These are phyloP conservation scores for Lophotriccus pileatus DNA, from an alignment of 2,797 vertebrate genomes.

Conservation along the genomic window DNA sequence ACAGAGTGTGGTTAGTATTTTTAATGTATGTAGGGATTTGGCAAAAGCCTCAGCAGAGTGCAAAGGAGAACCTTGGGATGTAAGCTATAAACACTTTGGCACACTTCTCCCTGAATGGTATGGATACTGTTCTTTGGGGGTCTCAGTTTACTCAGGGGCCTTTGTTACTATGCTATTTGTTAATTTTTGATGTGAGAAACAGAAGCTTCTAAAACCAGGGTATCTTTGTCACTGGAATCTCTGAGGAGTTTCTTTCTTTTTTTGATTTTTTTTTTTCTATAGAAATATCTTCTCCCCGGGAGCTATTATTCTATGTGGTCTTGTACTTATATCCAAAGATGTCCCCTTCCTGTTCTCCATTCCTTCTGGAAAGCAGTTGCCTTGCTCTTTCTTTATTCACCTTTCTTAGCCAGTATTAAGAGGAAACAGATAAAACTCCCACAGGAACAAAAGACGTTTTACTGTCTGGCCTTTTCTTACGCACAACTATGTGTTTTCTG, in stretches of 20 bases:
- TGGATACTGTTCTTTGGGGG: slow-evolving; percentile 10
- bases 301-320: not conserved
- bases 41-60: slow-evolving; percentile 54
- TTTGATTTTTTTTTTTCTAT: not conserved
- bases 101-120: not conserved
- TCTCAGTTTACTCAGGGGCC: not conserved
- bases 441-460: not conserved
- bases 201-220: not conserved
- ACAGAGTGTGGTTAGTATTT: slow-evolving; percentile 65
- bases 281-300: not conserved
- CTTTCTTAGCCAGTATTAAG: not conserved
- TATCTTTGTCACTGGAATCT: not conserved
- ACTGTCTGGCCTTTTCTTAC: not conserved
- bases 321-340: not conserved
- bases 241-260: not conserved
- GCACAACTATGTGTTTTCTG: not conserved
- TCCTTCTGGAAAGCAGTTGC: not conserved
- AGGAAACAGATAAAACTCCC: not conserved
- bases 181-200: not conserved
- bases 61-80: slow-evolving; percentile 41
- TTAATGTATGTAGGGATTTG: slow-evolving; percentile 73
- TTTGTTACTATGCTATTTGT: not conserved
- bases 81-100: slow-evolving; percentile 36
- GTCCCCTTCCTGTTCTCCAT: not conserved
- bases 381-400: not conserved